A percentile compares a stretch with the other conserved stretches of the same genome.
These are phyloP conservation scores for Empidonax traillii DNA, from an alignment of 2,113 vertebrate genomes.

Conservation along the genomic window DNA sequence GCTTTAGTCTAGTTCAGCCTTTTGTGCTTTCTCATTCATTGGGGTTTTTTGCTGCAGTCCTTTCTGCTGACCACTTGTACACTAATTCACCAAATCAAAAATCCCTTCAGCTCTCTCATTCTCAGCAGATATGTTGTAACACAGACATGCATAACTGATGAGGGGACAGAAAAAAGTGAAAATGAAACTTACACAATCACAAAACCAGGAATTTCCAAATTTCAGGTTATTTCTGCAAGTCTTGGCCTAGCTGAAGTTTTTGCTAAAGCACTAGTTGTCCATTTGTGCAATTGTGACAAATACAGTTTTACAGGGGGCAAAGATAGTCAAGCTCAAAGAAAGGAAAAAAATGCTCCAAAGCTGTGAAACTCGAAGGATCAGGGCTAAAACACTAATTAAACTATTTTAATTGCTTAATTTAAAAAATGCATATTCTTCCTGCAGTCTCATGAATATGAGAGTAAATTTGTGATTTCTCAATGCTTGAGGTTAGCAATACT, in stretches of 20 bases:
- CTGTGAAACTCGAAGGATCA: background rate
- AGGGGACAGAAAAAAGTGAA: background rate
- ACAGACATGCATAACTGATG: fast-evolving
- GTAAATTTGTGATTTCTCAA: background rate
- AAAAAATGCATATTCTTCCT: background rate
- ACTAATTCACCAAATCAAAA: background rate
- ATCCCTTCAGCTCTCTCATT: background rate
- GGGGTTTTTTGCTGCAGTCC: background rate
- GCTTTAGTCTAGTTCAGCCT: background rate
- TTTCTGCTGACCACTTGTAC: background rate
- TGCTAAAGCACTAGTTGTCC: background rate
- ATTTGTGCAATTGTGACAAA: background rate
- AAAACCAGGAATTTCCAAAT: background rate
- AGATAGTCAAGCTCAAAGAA: background rate
- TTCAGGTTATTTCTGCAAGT: background rate
- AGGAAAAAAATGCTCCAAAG: background rate
- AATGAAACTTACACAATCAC: background rate
- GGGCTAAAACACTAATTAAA: background rate
- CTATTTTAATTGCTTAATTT: background rate
- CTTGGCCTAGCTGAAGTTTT: background rate
- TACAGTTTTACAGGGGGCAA: background rate
- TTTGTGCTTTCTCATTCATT: background rate
- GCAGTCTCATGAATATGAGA: background rate
- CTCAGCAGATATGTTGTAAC: background rate
- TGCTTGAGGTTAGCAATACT: background rate